These are phyloP conservation scores for Hestina assimilis DNA, from an alignment of 1,140 invertebrate genomes.

Conservation along the genomic window DNA sequence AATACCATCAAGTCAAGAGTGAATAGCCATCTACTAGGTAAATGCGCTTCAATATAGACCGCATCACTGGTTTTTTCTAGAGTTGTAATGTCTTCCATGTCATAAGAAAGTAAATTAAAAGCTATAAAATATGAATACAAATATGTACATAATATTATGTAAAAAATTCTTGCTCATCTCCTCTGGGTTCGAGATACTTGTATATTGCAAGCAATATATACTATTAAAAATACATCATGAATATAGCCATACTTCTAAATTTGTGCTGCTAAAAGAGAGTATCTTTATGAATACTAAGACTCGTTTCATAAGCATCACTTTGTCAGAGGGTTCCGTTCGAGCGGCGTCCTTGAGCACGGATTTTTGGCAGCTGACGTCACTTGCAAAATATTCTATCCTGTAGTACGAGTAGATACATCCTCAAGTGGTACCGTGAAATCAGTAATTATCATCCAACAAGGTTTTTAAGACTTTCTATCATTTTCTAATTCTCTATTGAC, in stretches of 20 bases:
- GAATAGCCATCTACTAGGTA: no score
- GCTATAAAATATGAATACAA: no score
- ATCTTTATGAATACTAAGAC: conserved; percentile 27
- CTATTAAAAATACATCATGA: no score
- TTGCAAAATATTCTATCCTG: conserved; percentile 19
- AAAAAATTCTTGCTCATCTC: no score
- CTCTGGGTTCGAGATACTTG: no score
- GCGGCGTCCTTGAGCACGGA: conserved; percentile 59
- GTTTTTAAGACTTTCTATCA: conserved; percentile 7
- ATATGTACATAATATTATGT: no score
- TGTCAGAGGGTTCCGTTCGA: conserved; percentile 32
- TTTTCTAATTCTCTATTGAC: conserved; percentile 17
- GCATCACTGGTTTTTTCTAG: no score
- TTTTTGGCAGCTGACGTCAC: conserved; percentile 48
- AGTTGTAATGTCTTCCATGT: no score
- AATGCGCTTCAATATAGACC: no score
- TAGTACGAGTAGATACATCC: conserved; percentile 24
- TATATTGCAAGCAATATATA: no score
- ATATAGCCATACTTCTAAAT: neutral
- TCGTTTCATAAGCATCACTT: conserved; percentile 35
- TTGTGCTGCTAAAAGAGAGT: neutral
- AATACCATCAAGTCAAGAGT: no score
- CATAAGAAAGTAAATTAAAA: no score
- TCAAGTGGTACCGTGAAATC: conserved; percentile 20
- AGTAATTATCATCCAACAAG: conserved; percentile 11